Base-by-base conservation (phyloP, 1,140 invertebrate genomes). In the Vanessa atalanta region DNA sequence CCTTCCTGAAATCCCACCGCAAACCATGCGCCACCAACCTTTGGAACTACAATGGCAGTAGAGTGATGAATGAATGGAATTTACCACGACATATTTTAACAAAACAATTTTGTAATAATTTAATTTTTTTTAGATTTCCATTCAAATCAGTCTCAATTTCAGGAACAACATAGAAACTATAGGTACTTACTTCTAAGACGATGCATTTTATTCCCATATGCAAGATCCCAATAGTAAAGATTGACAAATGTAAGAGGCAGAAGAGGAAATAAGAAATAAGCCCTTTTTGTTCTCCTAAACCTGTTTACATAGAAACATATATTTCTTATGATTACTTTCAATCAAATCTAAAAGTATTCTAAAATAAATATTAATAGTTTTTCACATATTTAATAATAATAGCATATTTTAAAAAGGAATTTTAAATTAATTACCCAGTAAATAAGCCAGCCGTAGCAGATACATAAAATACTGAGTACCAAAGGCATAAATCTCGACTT, bases 171-270 rank as follows among this genome's bases (percentile, higher is more conserved):
- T 37, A 47, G 2, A 37, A 16, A 43, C n/a, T 12, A 16, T 15
- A 26, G 53, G 43, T 15, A 93, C 91, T 91, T 88, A 96, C 96
- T 94, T 94, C 94, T 94, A 70, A 97, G 96, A 81, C 96, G 93
- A 81, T 95, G 94, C 67, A 96, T 79, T 91, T 97, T 97, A 70
- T 94, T 96, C 70, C 96, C 96, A 90, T 97, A 97, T 13, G 95
- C 95, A 83, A 96, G 91, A 89, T 97, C 96, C 82, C 94, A 94
- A 84, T 96, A 95, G 88, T 97, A 97, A 0, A 94, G 94, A 70
- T 96, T 88, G 12, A 96, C 86, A 89, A 97, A 97, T 2, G 95
- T 95, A 26, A 97, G 89, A 13, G 95, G 95, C 51, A 96, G 81
- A 51, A 96, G 77, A 8, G 96, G 96, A 47, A 93, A 90, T 76